Base-by-base conservation (phyloP, 2,113 vertebrate species). In the Tragelaphus scriptus region DNA sequence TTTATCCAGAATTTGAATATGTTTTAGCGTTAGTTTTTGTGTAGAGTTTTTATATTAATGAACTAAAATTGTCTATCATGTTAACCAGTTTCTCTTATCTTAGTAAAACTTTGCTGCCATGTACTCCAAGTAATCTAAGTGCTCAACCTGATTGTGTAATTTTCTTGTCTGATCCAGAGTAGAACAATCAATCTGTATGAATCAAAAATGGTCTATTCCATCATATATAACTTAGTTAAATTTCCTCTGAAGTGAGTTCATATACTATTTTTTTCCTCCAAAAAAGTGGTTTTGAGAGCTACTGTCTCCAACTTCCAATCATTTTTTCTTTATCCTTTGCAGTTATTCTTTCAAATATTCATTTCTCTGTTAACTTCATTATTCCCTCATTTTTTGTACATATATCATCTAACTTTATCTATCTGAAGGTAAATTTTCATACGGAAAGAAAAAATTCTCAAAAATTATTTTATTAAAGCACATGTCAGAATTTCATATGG, bases 71-170 rank as follows among this genome's bases (percentile, higher is more conserved):
- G 6, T 36, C 32, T 89, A 79, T 90, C 21, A 19, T 28, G 25
- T 87, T 95, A 86, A 87, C 5, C 81, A 49, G 87, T 96, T 96
- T 85, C 44, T 93, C 19, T 96, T 92, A 79, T 53, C 61, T 95
- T 90, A 63, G n/a, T 91, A 79, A 56, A 90, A 90, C 4, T 77
- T 94, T 28, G 58, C 49, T 93, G 25, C 16, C 58, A 5, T 59
- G 92, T 90, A 63, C 51, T 88, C 23, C 40, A 56, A 92, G 23
- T 65, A 96, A 56, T 93, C 19, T 77, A 82, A 96, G 15, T 88
- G 32, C 19, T 93, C 63, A 59, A 85, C 13, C 85, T 77, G 13
- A 90, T 19, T 86, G 59, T 32, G 85, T 91, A 84, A 80, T 85
- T 94, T 97, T 88, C 79, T 28, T 95, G 88, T 95, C 53, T 96